Percentiles rank a stretch among this genome's conserved stretches.
phyloP scores from a whole-genome alignment of 2,113 vertebrate genomes.

The Dicaeum eximium region DNA sequence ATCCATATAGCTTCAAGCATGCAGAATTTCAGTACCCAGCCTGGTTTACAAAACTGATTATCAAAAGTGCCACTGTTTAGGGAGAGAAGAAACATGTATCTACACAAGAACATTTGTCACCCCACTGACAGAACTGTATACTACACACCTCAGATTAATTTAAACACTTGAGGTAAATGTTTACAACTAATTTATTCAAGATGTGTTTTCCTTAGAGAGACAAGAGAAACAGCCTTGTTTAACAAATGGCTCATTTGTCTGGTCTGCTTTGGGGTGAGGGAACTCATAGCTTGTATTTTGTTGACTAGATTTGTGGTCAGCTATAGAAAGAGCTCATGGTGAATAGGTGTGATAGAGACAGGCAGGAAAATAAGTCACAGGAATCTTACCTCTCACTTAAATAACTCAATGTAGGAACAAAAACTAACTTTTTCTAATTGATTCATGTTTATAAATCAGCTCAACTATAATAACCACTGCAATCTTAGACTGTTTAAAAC shows the following conservation, averaged over 20 bases:
- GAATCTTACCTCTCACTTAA: neutral
- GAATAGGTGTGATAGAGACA: neutral
- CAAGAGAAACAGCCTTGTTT: neutral
- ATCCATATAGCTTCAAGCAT: neutral
- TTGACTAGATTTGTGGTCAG: neutral
- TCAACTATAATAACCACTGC: neutral
- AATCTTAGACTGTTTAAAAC: neutral
- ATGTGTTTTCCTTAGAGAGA: neutral
- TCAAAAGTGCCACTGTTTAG: neutral
- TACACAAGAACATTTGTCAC: neutral
- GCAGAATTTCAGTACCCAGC: neutral
- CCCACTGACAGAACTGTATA: neutral
- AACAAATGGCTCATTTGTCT: neutral
- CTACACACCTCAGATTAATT: neutral
- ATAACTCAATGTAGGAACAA: neutral
- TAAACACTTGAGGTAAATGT: neutral
- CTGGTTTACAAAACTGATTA: neutral
- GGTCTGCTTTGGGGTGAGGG: neutral
- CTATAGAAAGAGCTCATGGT: neutral
- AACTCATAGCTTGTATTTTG: neutral
- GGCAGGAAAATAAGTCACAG: neutral
- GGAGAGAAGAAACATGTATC: neutral
- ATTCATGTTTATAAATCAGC: neutral
- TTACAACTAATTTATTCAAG: neutral
- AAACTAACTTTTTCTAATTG: neutral